These are phyloP conservation scores for Myzus persicae DNA, from an alignment of 1,140 invertebrate genomes.

Conservation along the genomic window DNA sequence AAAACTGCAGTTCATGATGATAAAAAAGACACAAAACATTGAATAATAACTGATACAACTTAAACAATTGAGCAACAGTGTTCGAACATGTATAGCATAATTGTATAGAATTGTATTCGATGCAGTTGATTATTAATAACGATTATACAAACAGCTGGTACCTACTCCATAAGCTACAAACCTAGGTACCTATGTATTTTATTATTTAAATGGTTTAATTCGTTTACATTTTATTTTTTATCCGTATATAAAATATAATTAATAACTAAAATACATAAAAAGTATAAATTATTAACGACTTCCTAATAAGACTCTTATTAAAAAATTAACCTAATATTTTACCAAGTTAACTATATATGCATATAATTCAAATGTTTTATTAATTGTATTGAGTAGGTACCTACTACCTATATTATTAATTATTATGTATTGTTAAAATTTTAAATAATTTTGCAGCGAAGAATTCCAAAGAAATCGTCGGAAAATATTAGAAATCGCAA, in stretches of 20 bases:
- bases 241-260: not conserved
- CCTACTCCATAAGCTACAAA: not conserved
- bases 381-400: not conserved
- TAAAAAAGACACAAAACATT: not conserved
- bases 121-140: not conserved
- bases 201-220: not conserved
- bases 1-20: too few relatives aligned
- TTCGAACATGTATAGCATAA: not conserved
- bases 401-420: too few relatives aligned
- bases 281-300: not conserved
- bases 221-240: not conserved
- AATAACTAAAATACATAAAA: not conserved
- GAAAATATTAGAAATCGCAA: constrained; percentile 41
- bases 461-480: constrained; percentile 40
- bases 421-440: not conserved
- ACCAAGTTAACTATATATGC: not conserved
- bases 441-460: not conserved
- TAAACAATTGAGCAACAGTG: not conserved
- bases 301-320: not conserved
- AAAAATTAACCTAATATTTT: not conserved
- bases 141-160: not conserved
- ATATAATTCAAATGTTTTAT: not conserved
- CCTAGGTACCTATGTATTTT: not conserved
- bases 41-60: not conserved
- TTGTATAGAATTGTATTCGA: not conserved